These are phyloP conservation scores for Brachirus orientalis DNA, from an alignment of 2,113 vertebrate genomes.

Conservation along the genomic window DNA sequence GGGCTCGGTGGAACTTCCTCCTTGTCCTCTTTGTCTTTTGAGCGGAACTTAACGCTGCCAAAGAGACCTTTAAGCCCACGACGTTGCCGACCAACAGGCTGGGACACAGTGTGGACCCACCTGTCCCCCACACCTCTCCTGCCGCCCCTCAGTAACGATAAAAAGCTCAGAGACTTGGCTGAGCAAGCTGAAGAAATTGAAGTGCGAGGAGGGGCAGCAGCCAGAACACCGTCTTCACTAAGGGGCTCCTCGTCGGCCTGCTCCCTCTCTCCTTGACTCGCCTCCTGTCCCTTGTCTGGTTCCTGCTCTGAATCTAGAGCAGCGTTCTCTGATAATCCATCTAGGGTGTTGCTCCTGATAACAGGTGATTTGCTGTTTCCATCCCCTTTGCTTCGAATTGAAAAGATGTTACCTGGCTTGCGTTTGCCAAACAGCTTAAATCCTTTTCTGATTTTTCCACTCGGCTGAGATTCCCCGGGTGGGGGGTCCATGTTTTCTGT, in stretches of 20 bases:
- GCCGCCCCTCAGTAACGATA: slow-evolving; percentile 86
- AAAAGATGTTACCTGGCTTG: slow-evolving; percentile 92
- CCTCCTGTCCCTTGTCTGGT: slow-evolving; percentile 68
- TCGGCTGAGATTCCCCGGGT: slow-evolving; percentile 83
- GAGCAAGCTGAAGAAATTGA: slow-evolving; percentile 85
- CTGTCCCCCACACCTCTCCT: slow-evolving; percentile 77
- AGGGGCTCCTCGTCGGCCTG: slow-evolving; percentile 62
- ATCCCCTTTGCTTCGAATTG: slow-evolving; percentile 89
- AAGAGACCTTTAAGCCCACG: slow-evolving; percentile 89
- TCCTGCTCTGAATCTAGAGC: slow-evolving; percentile 68
- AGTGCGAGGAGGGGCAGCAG: slow-evolving; percentile 72
- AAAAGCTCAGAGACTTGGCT: slow-evolving; percentile 90
- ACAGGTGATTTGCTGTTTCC: slow-evolving; percentile 85
- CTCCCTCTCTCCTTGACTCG: slow-evolving; percentile 82
- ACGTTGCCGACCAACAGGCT: slow-evolving; percentile 84
- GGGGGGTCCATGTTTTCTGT: slow-evolving; percentile 87
- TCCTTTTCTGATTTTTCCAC: slow-evolving; percentile 94
- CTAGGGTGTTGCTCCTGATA: slow-evolving; percentile 86
- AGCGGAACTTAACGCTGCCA: slow-evolving; percentile 86
- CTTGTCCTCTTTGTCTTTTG: slow-evolving; percentile 84
- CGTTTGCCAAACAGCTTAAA: slow-evolving; percentile 96
- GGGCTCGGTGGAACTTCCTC: slow-evolving; percentile 84
- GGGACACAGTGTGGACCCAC: slow-evolving; percentile 82
- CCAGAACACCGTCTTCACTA: slow-evolving; percentile 71
- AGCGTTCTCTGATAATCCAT: slow-evolving; percentile 85